Percentiles rank a stretch among this genome's conserved stretches.
phyloP scores from a whole-genome alignment of 1,140 invertebrate species.

The Zaprionus lachaisei region DNA sequence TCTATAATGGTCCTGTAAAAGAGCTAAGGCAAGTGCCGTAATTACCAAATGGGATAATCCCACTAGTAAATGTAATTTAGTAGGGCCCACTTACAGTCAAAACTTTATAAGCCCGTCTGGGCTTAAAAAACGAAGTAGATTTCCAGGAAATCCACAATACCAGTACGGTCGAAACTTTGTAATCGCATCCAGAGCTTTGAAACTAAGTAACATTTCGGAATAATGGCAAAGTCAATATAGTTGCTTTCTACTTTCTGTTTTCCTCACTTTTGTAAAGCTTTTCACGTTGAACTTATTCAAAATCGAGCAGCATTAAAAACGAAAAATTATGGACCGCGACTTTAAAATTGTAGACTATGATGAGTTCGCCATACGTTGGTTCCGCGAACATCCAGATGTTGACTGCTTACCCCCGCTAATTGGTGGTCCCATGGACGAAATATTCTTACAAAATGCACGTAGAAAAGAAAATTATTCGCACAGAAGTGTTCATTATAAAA shows the following conservation, averaged over 20 bases:
- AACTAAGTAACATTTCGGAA: neutral
- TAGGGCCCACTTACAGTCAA: neutral
- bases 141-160: neutral
- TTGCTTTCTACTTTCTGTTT: neutral
- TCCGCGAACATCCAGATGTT: neutral
- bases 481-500: no score
- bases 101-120: neutral
- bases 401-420: neutral
- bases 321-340: neutral
- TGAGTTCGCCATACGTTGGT: neutral
- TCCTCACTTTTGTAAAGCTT: neutral
- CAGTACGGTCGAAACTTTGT: neutral
- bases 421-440: slow-evolving; percentile 7
- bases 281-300: neutral
- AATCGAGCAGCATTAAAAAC: neutral
- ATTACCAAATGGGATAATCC: slow-evolving; percentile 7
- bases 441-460: neutral
- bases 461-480: neutral
- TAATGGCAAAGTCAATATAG: neutral
- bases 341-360: neutral
- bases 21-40: neutral
- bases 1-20: neutral
- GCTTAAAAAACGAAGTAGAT: neutral
- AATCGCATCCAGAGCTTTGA: neutral
- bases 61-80: neutral